Base-by-base conservation (phyloP, 2,888 invertebrate species). In the Hirtodrosophila alboralis region DNA sequence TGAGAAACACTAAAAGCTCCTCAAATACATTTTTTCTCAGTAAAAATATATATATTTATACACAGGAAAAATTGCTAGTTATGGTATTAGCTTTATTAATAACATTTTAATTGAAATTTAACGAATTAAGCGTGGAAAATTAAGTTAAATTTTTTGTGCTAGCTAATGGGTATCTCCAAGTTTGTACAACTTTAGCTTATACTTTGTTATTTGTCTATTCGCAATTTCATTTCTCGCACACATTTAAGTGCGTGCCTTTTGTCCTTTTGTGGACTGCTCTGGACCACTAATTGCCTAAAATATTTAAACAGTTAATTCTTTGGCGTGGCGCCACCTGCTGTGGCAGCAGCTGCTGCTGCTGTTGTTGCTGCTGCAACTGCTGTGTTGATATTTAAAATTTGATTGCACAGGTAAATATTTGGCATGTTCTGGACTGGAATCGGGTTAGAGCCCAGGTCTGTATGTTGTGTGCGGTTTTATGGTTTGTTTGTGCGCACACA, bases 371-470 rank as follows among this genome's bases (percentile, higher is more conserved):
- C 5, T 18, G 18, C 18, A 23, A 8, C 23, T 23, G 16, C 34
- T 40, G 16, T 64, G 74, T 66, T 71, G 71, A 74, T 71, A 54
- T 76, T 79, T 78, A 76, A 81, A 81, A 80, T 81, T 81, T 80
- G 75, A 80, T 80, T 81, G 79, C 59, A 43, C 66, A 63, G 75
- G 79, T 79, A 80, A 80, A 80, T 76, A 76, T 81, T 81, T 80
- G 58, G 56, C 12, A 43, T 10, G 52, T 44, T 8, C 23, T 28
- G 44, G 1, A 44, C 31, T 44, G 37, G 23, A 8, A 23, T 8
- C 23, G 13, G 27, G 41, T 37, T 18, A 30, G 8, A 37, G 18
- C 7, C n/a, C 23, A 26, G 33, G 31, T 30, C 33, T 48, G 53
- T 54, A 47, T 74, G 81, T 69, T 67, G 62, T 63, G n/a, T 76